Evolutionary conservation across 2,797 vertebrate species (phyloP), one percentile per base, ranked within the genome.

Genomic region (Schizopygopsis pylzovi): DNA sequence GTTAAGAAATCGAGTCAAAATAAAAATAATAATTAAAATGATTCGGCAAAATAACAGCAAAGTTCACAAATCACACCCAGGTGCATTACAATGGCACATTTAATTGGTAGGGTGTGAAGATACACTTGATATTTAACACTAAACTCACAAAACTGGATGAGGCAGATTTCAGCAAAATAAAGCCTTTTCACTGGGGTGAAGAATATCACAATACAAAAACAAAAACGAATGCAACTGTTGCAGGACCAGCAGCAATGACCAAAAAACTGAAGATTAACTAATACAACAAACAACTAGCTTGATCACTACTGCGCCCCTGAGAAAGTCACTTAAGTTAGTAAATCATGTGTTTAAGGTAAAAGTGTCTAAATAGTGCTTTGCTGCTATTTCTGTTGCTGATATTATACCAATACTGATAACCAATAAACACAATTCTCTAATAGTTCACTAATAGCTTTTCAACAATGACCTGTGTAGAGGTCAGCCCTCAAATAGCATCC

Each of bases 111-210:
- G 82, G 82, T 28, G 72, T 84, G 61, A 68, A 67, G 61, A 77
- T 52, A 52, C 13, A 77, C 72, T 67, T 84, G n/a, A n/a, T n/a
- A n/a, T 54, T 84, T 84, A 68, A 77, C 72, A 52, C 61, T 41
- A 41, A 68, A 68, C 82, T 84, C 45, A 77, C 82, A 84, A 77
- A 84, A 84, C 82, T 67, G 61, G 82, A 54, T 84, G 15, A 84
- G 82, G 61, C 73, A 16, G 73, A 84, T 67, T 41, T 54, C 33
- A 67, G 72, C 45, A 10, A 56, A 77, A 84, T 65, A 77, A 84
- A 67, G 37, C 61, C 33, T 67, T 84, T 77, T 54, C 72, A 77
- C 72, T 20, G 4, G 6, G 4, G 15, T 11, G 5, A 84, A 41
- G 65, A 76, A 61, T 73, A 47, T 63, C 56, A 83, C 28, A 75